These are phyloP conservation scores for Eretmocerus hayati DNA, from an alignment of 2,888 invertebrate genomes.

Conservation along the genomic window DNA sequence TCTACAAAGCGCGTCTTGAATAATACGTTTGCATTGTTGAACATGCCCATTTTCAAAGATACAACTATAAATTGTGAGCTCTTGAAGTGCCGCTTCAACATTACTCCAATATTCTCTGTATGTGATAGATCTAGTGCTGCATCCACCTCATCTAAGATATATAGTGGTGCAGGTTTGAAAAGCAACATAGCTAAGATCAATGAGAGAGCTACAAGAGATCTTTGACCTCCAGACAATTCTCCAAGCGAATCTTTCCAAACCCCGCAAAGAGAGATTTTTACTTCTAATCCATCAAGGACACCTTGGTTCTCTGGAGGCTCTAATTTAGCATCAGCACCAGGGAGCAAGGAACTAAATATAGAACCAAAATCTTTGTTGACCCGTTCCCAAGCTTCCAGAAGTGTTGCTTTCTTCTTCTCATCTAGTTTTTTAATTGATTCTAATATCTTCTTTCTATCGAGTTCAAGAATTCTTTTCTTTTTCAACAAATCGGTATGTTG, in stretches of 20 bases:
- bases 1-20: constrained; percentile 92
- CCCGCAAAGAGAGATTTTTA: constrained; percentile 84
- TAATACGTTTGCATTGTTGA: constrained; percentile 96
- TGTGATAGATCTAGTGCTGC: constrained; percentile 96
- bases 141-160: constrained; percentile 98
- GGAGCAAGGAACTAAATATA: constrained; percentile 85
- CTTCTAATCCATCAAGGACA: constrained; percentile 81
- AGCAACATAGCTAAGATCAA: constrained; percentile 92
- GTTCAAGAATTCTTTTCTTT: constrained; percentile 61
- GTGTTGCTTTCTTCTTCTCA: constrained; percentile 78
- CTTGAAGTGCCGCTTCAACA: constrained; percentile 85
- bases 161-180: constrained; percentile 96
- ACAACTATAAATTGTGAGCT: constrained; percentile 96
- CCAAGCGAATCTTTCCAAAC: constrained; percentile 94
- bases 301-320: constrained; percentile 65
- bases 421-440: constrained; percentile 82
- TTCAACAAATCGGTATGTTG: constrained; percentile 63
- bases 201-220: constrained; percentile 92
- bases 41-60: constrained; percentile 98
- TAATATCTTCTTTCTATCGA: constrained; percentile 66
- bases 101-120: constrained; percentile 96
- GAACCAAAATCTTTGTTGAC: constrained; percentile 91
- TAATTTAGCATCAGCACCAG: constrained; percentile 85
- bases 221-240: constrained; percentile 95
- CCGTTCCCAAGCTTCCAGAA: constrained; percentile 71